Evolutionary conservation across 2,888 invertebrate species (phyloP).

Genomic region (Chamaedrilus cognettii): DNA sequence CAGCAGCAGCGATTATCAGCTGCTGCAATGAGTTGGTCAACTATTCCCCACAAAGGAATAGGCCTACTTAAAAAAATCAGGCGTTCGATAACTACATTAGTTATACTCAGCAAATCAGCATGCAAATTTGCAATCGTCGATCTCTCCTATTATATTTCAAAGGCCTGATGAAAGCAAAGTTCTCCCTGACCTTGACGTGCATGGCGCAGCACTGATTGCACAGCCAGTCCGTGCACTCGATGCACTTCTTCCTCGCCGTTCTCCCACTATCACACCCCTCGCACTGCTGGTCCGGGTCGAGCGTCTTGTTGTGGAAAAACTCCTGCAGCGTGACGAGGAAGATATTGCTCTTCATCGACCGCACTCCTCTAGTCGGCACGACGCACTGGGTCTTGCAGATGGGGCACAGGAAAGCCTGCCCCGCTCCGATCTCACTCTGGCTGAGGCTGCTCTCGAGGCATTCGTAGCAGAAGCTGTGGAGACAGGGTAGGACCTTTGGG

Average conservation of each 20-base stretch:
- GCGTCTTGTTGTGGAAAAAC: constrained; percentile 34
- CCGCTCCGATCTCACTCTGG: constrained; percentile 34
- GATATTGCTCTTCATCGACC: constrained; percentile 38
- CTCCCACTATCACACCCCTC: constrained; percentile 37
- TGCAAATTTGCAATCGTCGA: too few species aligned
- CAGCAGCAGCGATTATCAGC: too few species aligned
- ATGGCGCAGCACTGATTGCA: constrained; percentile 38
- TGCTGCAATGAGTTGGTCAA: too few species aligned
- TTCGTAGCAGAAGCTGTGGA: constrained; percentile 47
- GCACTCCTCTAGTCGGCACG: constrained; percentile 35
- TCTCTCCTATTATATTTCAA: too few species aligned
- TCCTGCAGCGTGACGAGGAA: constrained; percentile 40
- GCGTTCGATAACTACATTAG: too few species aligned
- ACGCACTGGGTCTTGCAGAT: constrained; percentile 37
- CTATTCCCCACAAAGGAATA: too few species aligned
- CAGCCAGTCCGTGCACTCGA: constrained; percentile 41
- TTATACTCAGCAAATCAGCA: too few species aligned
- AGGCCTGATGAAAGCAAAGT: too few species aligned
- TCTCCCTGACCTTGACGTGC: constrained; percentile 31
- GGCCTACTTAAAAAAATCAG: too few species aligned
- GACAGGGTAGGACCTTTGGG: constrained; percentile 46
- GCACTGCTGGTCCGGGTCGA: constrained; percentile 31
- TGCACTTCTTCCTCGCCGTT: constrained; percentile 35
- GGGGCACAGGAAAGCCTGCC: constrained; percentile 41
- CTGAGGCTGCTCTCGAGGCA: constrained; percentile 42